Evolutionary conservation across 2,888 invertebrate genomes (phyloP).

Genomic region (Dorcus hopei): DNA sequence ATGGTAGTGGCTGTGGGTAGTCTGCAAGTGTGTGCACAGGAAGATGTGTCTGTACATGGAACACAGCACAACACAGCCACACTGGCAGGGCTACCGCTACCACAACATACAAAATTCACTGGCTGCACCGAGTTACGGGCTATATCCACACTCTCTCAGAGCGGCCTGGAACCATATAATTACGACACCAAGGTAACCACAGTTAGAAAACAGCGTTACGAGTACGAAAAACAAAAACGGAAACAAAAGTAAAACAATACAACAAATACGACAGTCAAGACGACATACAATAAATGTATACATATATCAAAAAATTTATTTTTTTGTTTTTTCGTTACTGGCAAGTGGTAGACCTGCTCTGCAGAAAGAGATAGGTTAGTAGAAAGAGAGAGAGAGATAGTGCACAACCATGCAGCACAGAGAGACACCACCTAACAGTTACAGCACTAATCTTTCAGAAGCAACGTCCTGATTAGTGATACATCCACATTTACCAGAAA

Average conservation of each 20-base stretch:
- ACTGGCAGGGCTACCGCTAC: constrained; percentile 52
- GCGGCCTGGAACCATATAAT: constrained; percentile 15
- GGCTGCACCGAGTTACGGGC: constrained; percentile 16
- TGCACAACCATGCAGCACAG: constrained; percentile 44
- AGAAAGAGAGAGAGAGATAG: constrained; percentile 18
- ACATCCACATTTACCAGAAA: constrained; percentile 22
- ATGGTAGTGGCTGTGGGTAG: constrained; percentile 47
- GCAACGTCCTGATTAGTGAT: constrained; percentile 19
- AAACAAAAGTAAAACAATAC: constrained; percentile 4
- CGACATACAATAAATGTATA: constrained; percentile 12
- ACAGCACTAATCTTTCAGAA: constrained; percentile 22
- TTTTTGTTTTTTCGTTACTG: constrained; percentile 15
- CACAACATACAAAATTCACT: constrained; percentile 44
- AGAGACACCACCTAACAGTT: constrained; percentile 29
- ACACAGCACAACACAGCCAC: constrained; percentile 52
- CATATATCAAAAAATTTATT: too few species aligned
- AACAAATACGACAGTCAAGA: constrained; percentile 6
- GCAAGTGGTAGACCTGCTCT: constrained; percentile 43
- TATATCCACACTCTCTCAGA: constrained; percentile 14
- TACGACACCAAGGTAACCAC: constrained; percentile 16
- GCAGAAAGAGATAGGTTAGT: constrained; percentile 31
- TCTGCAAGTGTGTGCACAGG: constrained; percentile 48
- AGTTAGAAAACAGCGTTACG: constrained; percentile 12
- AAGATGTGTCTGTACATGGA: constrained; percentile 42
- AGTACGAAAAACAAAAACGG: constrained; percentile 1